These are phyloP conservation scores for Prenolepis imparis DNA, from an alignment of 2,888 invertebrate genomes.

Conservation along the genomic window DNA sequence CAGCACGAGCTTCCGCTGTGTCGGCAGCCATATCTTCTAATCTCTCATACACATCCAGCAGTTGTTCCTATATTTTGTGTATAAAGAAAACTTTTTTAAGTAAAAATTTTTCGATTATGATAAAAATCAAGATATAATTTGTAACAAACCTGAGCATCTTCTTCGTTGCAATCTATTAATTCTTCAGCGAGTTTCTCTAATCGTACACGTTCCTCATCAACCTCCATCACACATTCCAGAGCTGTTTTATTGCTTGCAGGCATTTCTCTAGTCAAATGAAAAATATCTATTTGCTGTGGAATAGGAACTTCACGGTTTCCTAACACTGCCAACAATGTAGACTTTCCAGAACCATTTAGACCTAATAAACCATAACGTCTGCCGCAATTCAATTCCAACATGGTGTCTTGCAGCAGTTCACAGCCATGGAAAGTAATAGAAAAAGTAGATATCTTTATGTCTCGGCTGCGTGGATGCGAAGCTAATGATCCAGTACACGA, in stretches of 20 bases:
- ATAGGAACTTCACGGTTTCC: slow-evolving; percentile 98
- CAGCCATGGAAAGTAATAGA: slow-evolving; percentile 99
- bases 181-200: slow-evolving; percentile 97
- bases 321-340: slow-evolving; percentile 95
- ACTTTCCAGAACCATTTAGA: slow-evolving; percentile 99
- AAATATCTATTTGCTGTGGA: slow-evolving; percentile 98
- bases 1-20: slow-evolving; percentile 97
- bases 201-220: slow-evolving; percentile 96
- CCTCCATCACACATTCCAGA: slow-evolving; percentile 98
- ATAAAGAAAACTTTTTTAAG: background rate
- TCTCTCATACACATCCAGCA: slow-evolving; percentile 99
- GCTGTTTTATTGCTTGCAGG: slow-evolving; percentile 99
- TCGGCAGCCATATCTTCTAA: slow-evolving; percentile 98
- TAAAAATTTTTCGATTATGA: background rate
- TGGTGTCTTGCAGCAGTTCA: slow-evolving; percentile 97
- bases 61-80: slow-evolving; percentile 90
- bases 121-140: background rate
- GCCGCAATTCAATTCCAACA: slow-evolving; percentile 98
- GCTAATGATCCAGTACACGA: slow-evolving; percentile 98
- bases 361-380: slow-evolving; percentile 98
- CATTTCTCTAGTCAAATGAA: slow-evolving; percentile 98
- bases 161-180: slow-evolving; percentile 92
- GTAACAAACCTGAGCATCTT: slow-evolving; percentile 89
- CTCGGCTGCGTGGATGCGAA: slow-evolving; percentile 97
- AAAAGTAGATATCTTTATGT: slow-evolving; percentile 98